phyloP scores from a whole-genome alignment of 2,888 invertebrate species.

The Ennomos fuscantarius region DNA sequence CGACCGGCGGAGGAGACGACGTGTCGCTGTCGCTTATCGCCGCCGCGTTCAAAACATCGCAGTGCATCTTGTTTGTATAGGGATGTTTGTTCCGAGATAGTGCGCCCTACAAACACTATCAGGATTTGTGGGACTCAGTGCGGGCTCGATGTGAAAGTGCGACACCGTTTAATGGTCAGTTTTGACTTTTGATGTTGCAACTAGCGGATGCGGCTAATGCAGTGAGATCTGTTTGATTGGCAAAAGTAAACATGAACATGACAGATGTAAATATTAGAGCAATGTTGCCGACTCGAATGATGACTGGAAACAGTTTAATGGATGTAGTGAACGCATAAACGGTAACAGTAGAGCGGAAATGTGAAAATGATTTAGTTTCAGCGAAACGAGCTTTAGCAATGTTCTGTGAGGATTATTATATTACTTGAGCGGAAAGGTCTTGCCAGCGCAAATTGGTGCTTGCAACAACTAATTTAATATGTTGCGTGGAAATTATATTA shows the following conservation, averaged over 20 bases:
- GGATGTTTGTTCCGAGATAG: constrained; percentile 80
- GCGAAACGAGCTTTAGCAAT: constrained; percentile 36
- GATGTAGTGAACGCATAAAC: constrained; percentile 57
- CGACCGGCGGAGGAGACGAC: constrained; percentile 68
- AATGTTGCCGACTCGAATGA: constrained; percentile 58
- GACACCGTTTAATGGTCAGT: constrained; percentile 66
- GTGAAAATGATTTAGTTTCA: constrained; percentile 70
- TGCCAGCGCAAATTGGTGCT: constrained; percentile 2
- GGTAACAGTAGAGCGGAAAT: constrained; percentile 66
- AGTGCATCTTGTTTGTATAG: constrained; percentile 69
- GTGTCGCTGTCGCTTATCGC: constrained; percentile 60
- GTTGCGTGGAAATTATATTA: neutral
- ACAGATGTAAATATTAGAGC: constrained; percentile 67
- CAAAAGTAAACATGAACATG: constrained; percentile 75
- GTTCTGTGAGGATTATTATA: constrained; percentile 19
- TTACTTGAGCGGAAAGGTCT: constrained; percentile 20
- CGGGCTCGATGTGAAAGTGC: constrained; percentile 61
- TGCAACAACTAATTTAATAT: neutral
- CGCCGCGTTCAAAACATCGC: constrained; percentile 74
- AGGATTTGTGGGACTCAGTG: constrained; percentile 69
- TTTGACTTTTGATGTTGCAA: constrained; percentile 58
- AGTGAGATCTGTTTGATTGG: constrained; percentile 74
- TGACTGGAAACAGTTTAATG: constrained; percentile 67
- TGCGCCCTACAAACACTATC: constrained; percentile 67
- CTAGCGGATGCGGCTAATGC: constrained; percentile 67